Base-by-base conservation (phyloP, 2,888 invertebrate species). In the Zele albiditarsus region DNA sequence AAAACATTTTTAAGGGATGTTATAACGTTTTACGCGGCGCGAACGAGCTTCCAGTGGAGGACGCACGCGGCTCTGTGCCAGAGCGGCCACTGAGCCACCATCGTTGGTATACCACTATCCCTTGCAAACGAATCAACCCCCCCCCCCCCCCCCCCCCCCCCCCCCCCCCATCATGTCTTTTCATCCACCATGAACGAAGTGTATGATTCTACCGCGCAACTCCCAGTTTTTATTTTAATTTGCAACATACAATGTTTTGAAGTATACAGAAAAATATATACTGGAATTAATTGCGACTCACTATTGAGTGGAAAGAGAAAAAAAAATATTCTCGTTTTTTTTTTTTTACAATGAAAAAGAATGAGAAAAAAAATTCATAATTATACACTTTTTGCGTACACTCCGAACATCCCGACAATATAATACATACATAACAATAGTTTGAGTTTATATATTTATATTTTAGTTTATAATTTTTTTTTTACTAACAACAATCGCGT, bases 1-100 rank as follows among this genome's bases (percentile, higher is more conserved):
- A 10, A 65, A 31, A 62, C 16, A 31, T 62, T 10, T 1, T 1
- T 16, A 42, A 8, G 66, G 14, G 14, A 25, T 12, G 28, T n/a
- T 31, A n/a, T n/a, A 23, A 27, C 25, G 14, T 20, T 27, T n/a
- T 8, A 53, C 20, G 8, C 33, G 69, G 27, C 67, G 62, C 42
- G 16, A 31, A 42, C 53, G 67, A 58, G 46, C 65, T 68, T 69
- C 60, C 42, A 38, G 46, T 67, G 58, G 38, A 76, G 58, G 78
- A 82, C 81, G 82, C 85, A 84, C 85, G 83, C 86, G 82, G 84
- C 85, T 85, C 87, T 80, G 83, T 81, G 86, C 83, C 86, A 84
- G 85, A 85, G 84, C 85, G 84, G 84, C 85, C 85, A 88, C 88
- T 88, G 88, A 87, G 84, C 83, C 84, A 81, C 83, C 83, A 79